phyloP scores from a whole-genome alignment of 2,888 invertebrate genomes.

The Parelbella ahira region DNA sequence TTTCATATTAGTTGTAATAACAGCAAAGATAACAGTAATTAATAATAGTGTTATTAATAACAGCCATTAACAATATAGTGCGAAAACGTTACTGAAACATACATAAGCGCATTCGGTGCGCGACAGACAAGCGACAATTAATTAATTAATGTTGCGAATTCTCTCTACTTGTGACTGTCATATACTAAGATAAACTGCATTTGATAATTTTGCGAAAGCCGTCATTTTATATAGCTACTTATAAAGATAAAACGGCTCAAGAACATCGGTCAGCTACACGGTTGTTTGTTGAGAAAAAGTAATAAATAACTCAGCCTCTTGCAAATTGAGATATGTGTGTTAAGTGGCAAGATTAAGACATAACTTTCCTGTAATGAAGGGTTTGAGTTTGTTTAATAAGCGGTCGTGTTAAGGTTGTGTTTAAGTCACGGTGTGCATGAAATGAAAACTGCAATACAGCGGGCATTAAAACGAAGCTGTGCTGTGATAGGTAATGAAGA shows the following conservation, averaged over 20 bases:
- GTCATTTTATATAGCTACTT: not conserved
- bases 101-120: too few species aligned
- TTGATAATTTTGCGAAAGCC: constrained; percentile 6
- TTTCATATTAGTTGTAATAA: too few species aligned
- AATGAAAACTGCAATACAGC: constrained; percentile 20
- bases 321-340: constrained; percentile 24
- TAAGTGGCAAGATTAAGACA: constrained; percentile 27
- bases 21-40: too few species aligned
- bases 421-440: constrained; percentile 28
- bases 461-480: constrained; percentile 19
- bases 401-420: constrained; percentile 30
- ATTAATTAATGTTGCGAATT: too few species aligned
- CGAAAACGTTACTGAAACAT: too few species aligned
- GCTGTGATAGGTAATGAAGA: constrained; percentile 18
- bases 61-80: too few species aligned
- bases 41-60: too few species aligned
- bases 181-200: too few species aligned
- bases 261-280: constrained; percentile 1
- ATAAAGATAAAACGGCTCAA: constrained; percentile 1
- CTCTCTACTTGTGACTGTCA: too few species aligned
- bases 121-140: too few species aligned
- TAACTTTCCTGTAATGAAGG: constrained; percentile 30
- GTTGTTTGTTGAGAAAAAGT: constrained; percentile 11
- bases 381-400: constrained; percentile 27
- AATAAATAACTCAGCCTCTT: constrained; percentile 21